phyloP scores from a whole-genome alignment of 2,113 vertebrate genomes.

The Indicator indicator region DNA sequence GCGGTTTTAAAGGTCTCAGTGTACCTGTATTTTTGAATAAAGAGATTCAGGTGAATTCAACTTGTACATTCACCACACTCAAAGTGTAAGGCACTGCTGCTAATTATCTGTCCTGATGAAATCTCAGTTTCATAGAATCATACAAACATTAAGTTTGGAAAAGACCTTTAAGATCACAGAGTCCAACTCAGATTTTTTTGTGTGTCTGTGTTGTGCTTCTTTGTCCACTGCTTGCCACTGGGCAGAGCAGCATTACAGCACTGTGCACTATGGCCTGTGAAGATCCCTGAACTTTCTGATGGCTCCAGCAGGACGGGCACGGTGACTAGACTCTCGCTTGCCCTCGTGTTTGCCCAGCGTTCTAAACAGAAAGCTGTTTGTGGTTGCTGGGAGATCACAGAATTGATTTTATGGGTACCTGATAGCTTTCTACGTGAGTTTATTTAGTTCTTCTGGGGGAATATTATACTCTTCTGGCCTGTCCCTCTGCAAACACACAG shows the following conservation, averaged over 20 bases:
- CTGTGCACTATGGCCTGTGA: accelerated
- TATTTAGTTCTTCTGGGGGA: neutral
- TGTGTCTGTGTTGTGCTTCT: neutral
- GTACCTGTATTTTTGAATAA: neutral
- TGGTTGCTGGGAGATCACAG: neutral
- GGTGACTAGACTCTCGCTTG: neutral
- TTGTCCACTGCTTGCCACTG: neutral
- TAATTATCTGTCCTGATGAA: neutral
- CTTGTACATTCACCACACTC: neutral
- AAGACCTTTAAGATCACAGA: no score
- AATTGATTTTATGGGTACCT: neutral
- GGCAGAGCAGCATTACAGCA: accelerated
- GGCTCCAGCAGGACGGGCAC: neutral
- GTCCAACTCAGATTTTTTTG: neutral
- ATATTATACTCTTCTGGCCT: neutral
- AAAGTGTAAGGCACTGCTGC: neutral
- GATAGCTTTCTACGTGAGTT: neutral
- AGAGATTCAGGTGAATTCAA: neutral
- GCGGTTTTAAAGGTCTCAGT: neutral
- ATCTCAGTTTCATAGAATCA: neutral
- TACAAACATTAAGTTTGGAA: no score
- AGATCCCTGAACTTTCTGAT: neutral
- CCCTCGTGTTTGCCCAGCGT: neutral
- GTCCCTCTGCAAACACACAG: neutral
- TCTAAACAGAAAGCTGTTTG: neutral